Evolutionary conservation across 1,140 invertebrate genomes (phyloP).

Genomic region (Pollicipes pollicipes): DNA sequence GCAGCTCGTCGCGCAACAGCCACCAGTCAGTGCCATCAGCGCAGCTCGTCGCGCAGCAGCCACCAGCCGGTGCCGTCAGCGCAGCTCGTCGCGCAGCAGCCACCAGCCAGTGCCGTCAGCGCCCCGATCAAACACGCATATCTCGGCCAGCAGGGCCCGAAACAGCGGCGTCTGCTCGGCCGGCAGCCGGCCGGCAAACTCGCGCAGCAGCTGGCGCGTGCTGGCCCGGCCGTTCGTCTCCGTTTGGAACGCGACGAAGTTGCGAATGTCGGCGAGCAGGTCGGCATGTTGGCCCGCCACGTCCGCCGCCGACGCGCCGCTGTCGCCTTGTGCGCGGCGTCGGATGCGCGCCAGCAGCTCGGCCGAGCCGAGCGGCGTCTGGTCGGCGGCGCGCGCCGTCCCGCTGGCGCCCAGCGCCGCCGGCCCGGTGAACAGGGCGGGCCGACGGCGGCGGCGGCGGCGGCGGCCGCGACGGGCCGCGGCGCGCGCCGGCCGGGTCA

Average conservation of each 20-base stretch:
- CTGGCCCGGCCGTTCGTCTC: conserved; percentile 32
- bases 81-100: conserved; percentile 36
- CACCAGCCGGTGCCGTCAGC: too few relatives aligned
- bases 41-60: too few relatives aligned
- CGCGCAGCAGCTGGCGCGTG: conserved; percentile 35
- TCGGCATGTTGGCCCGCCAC: conserved; percentile 27
- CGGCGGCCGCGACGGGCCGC: too few relatives aligned
- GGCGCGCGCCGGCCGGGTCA: too few relatives aligned
- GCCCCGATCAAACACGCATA: conserved; percentile 36
- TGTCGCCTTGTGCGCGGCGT: conserved; percentile 3
- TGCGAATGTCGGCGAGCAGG: conserved; percentile 35
- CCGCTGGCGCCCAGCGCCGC: conserved; percentile 1
- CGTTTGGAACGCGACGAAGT: conserved; percentile 36
- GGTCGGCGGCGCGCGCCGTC: conserved; percentile 14
- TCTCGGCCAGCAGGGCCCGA: conserved; percentile 36
- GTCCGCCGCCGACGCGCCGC: conserved; percentile 6
- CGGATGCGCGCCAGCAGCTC: conserved; percentile 27
- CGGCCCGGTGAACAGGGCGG: too few relatives aligned
- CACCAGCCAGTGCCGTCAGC: conserved; percentile 32
- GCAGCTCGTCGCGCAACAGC: too few relatives aligned
- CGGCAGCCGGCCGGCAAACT: conserved; percentile 32
- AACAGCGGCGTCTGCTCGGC: conserved; percentile 36
- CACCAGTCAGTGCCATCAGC: too few relatives aligned
- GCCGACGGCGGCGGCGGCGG: too few relatives aligned
- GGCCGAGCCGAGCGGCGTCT: conserved; percentile 23